A percentile compares a stretch with the other conserved stretches of the same genome.
Conservation (phyloP, 2,888 invertebrate genomes). For the Ophion ellenae region DNA sequence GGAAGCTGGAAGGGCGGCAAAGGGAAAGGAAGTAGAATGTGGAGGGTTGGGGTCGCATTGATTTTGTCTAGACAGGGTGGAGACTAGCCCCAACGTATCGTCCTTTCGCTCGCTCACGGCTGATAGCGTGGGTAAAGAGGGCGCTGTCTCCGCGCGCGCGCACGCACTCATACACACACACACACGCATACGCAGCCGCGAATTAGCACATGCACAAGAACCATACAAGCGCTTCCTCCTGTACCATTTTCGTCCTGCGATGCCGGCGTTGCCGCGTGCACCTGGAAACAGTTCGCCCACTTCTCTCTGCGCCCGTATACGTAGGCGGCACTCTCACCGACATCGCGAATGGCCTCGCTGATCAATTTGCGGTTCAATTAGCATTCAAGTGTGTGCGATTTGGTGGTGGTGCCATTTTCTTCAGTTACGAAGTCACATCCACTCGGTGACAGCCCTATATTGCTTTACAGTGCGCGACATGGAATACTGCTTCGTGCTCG, state of each 20-base stretch:
- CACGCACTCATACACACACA: conserved; percentile 8
- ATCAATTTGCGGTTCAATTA: background rate
- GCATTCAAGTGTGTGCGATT: background rate
- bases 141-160: conserved; percentile 60
- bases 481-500: background rate
- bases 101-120: conserved; percentile 72
- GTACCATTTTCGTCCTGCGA: conserved; percentile 40
- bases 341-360: no score
- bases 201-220: background rate
- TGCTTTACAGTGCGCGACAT: background rate
- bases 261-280: conserved; percentile 60
- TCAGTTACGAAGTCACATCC: background rate
- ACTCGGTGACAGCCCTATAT: background rate
- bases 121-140: conserved; percentile 47
- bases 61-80: conserved; percentile 83
- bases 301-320: conserved; percentile 37
- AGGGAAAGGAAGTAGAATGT: conserved; percentile 37
- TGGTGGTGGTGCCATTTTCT: background rate
- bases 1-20: conserved; percentile 56
- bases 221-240: conserved; percentile 43
- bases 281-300: conserved; percentile 62
- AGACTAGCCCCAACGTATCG: conserved; percentile 77
- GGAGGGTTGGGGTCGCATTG: conserved; percentile 81
- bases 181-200: background rate
- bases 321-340: background rate